Percentiles rank a stretch among this genome's conserved stretches.
Conservation (phyloP, 2,888 invertebrate genomes). For the Phania funesta region DNA sequence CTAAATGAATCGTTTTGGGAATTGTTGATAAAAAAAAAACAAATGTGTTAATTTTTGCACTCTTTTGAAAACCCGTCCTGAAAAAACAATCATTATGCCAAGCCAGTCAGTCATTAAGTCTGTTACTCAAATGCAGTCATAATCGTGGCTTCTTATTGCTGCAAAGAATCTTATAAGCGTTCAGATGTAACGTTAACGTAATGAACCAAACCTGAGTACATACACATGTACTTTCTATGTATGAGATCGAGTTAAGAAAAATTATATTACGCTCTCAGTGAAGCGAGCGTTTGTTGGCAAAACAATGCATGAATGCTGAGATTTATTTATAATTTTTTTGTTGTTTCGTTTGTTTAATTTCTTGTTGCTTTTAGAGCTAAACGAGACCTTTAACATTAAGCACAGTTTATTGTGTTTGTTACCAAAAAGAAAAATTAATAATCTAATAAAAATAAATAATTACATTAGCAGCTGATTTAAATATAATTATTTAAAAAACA, state of each 20-base stretch:
- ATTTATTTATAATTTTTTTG: conserved; percentile 38
- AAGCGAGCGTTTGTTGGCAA: conserved; percentile 23
- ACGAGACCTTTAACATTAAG: conserved; percentile 58
- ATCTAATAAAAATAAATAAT: conserved; percentile 42
- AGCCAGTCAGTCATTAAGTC: conserved; percentile 30
- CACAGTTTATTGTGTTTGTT: conserved; percentile 29
- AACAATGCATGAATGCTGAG: conserved; percentile 20
- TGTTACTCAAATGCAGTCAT: conserved; percentile 17
- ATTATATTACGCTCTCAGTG: conserved; percentile 44
- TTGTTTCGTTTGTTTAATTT: conserved; percentile 47
- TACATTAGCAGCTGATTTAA: conserved; percentile 51
- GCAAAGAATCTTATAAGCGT: conserved; percentile 20
- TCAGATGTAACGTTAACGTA: background rate
- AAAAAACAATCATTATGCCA: background rate
- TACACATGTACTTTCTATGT: background rate
- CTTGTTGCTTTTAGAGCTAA: conserved; percentile 61
- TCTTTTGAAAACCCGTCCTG: conserved; percentile 34
- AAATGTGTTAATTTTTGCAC: conserved; percentile 52
- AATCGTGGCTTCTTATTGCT: conserved; percentile 34
- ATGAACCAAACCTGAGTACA: conserved; percentile 24
- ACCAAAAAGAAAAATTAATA: conserved; percentile 31
- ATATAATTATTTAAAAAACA: conserved; percentile 10
- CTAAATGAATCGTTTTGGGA: conserved; percentile 3
- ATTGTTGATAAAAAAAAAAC: conserved; percentile 22
- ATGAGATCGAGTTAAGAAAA: conserved; percentile 27